Evolutionary conservation across 2,888 invertebrate genomes (phyloP).

Genomic region (Drosophila parthenogenetica): DNA sequence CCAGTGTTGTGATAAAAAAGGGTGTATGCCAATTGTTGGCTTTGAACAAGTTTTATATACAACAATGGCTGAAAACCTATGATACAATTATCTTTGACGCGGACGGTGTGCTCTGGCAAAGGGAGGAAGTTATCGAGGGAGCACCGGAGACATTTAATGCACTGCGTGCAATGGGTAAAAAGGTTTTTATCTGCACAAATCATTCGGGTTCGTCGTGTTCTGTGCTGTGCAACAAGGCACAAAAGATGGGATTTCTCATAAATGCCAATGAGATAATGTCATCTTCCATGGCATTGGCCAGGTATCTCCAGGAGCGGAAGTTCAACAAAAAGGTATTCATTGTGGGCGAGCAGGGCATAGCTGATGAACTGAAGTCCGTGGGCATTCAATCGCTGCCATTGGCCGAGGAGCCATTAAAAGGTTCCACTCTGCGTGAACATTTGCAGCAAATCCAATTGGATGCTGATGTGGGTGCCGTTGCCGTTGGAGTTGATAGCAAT

Average conservation of each 20-base stretch:
- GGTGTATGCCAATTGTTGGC: conserved; percentile 53
- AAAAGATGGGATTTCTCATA: conserved; percentile 45
- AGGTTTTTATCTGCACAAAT: conserved; percentile 60
- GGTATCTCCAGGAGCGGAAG: conserved; percentile 37
- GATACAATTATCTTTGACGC: conserved; percentile 59
- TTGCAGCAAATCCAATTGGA: conserved; percentile 34
- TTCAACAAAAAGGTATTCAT: conserved; percentile 56
- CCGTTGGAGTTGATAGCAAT: conserved; percentile 51
- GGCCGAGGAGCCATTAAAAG: neutral
- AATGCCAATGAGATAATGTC: conserved; percentile 43
- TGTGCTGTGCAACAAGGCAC: conserved; percentile 34
- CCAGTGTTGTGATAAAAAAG: conserved; percentile 26
- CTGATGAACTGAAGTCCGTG: conserved; percentile 46
- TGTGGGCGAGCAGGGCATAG: conserved; percentile 56
- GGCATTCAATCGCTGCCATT: conserved; percentile 48
- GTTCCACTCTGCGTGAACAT: conserved; percentile 22
- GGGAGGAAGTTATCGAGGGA: conserved; percentile 32
- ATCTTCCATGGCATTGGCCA: conserved; percentile 45
- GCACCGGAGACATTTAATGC: conserved; percentile 62
- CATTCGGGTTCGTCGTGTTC: conserved; percentile 40
- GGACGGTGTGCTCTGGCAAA: conserved; percentile 58
- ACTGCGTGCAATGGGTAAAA: conserved; percentile 58
- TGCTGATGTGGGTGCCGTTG: conserved; percentile 59
- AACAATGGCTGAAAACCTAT: conserved; percentile 56
- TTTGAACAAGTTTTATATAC: conserved; percentile 45